These are phyloP conservation scores for Erinaceus europaeus DNA, from an alignment of 2,113 vertebrate genomes.

Conservation along the genomic window DNA sequence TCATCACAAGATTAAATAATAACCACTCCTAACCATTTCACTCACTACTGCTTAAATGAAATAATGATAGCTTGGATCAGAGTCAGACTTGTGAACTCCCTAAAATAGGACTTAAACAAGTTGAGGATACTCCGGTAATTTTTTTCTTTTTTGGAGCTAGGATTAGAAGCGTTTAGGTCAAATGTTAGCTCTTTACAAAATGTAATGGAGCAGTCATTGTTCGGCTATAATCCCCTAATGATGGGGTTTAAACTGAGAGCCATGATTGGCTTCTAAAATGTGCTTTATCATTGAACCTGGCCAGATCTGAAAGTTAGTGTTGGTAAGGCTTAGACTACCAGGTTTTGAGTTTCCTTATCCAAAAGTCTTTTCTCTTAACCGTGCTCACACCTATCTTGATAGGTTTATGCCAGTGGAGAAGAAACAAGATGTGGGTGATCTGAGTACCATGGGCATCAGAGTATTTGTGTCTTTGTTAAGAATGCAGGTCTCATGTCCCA, in stretches of 20 bases:
- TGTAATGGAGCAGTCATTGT: slow-evolving; percentile 8
- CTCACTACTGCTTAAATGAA: background rate
- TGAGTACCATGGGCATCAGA: background rate
- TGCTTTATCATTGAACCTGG: slow-evolving; percentile 40
- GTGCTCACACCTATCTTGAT: background rate
- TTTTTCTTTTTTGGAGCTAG: background rate
- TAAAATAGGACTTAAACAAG: background rate
- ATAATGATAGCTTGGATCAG: background rate
- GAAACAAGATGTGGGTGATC: background rate
- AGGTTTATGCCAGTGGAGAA: background rate
- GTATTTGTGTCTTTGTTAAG: background rate
- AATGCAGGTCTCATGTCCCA: background rate
- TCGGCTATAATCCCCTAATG: slow-evolving; percentile 42
- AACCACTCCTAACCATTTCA: background rate
- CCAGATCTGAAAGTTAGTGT: background rate
- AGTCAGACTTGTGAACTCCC: background rate
- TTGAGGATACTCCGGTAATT: slow-evolving; percentile 22
- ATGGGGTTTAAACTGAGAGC: slow-evolving; percentile 40
- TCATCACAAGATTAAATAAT: background rate
- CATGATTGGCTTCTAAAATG: slow-evolving; percentile 38
- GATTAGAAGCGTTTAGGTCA: slow-evolving; percentile 43
- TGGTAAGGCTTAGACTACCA: background rate
- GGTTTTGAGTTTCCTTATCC: background rate
- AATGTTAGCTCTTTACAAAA: slow-evolving; percentile 29
- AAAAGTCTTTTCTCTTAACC: background rate